Percentiles rank a stretch among this genome's conserved stretches.
phyloP scores from a whole-genome alignment of 2,797 vertebrate species.

The Periparus ater region DNA sequence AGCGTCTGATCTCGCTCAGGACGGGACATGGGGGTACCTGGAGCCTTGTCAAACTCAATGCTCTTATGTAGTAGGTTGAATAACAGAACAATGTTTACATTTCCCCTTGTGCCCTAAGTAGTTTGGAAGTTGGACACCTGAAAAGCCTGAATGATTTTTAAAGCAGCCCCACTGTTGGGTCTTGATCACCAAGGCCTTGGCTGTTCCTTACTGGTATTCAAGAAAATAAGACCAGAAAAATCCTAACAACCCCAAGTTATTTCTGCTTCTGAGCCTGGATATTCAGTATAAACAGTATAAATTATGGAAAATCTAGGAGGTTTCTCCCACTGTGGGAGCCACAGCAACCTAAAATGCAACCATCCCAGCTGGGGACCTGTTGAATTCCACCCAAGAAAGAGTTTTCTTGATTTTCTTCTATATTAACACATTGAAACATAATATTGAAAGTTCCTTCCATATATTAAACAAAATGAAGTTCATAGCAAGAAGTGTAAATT shows the following conservation, averaged over 20 bases:
- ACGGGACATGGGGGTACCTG: constrained; percentile 68
- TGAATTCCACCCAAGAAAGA: neutral
- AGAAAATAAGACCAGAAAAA: neutral
- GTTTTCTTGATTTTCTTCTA: neutral
- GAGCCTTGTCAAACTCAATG: constrained; percentile 75
- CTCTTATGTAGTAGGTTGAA: constrained; percentile 77
- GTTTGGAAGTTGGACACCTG: constrained; percentile 42
- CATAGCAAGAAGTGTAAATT: neutral
- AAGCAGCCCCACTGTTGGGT: constrained; percentile 39
- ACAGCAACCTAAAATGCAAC: neutral
- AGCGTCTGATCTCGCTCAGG: constrained; percentile 67
- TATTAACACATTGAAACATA: neutral
- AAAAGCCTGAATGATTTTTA: constrained; percentile 59
- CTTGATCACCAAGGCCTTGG: constrained; percentile 39
- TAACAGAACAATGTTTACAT: constrained; percentile 80
- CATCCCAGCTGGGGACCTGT: neutral
- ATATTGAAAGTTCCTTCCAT: neutral
- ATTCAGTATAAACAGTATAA: neutral
- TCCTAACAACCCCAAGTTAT: neutral
- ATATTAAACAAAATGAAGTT: neutral
- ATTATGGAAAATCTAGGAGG: neutral
- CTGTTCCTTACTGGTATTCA: neutral
- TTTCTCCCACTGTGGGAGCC: neutral
- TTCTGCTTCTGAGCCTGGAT: neutral
- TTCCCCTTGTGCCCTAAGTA: constrained; percentile 64